Percentiles rank a stretch among this genome's conserved stretches.
Evolutionary conservation across 2,113 vertebrate genomes (phyloP).

Genomic region (Petroica traversi): DNA sequence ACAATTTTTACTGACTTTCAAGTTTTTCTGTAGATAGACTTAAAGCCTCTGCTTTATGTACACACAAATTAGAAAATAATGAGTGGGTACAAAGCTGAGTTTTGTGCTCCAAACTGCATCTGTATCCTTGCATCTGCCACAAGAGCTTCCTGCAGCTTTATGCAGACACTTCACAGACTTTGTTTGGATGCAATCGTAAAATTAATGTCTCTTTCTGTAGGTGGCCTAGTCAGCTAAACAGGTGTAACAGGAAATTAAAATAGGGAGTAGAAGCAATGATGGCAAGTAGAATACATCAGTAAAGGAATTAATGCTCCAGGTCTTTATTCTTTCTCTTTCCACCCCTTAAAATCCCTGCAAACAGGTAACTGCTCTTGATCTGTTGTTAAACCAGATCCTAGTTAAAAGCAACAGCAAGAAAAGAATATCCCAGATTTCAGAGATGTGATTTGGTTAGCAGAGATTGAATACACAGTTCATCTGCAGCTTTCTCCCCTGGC

Average conservation of each 20-base stretch:
- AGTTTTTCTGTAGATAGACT: constrained; percentile 19
- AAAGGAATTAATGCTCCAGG: not conserved
- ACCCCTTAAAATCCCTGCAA: not conserved
- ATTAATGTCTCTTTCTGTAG: constrained; percentile 13
- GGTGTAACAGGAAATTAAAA: constrained; percentile 2
- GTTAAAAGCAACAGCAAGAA: not conserved
- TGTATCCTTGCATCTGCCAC: constrained; percentile 2
- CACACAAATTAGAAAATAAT: constrained; percentile 17
- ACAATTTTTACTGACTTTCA: constrained; percentile 47
- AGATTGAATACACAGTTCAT: fast-evolving
- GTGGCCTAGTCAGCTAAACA: constrained; percentile 22
- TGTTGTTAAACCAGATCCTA: not conserved
- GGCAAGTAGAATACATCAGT: not conserved
- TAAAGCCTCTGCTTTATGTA: constrained; percentile 16
- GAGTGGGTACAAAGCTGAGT: not conserved
- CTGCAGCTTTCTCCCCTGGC: not conserved
- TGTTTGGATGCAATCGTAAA: not conserved
- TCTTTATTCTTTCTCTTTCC: not conserved
- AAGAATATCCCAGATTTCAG: not conserved
- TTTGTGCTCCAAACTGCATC: not conserved
- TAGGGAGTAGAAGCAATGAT: not conserved
- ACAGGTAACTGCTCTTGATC: not conserved
- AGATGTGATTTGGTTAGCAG: not conserved
- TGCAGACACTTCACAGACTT: not conserved
- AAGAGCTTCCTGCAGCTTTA: not conserved